These are phyloP conservation scores for Drosophila emarginata DNA, from an alignment of 2,888 invertebrate genomes.

Conservation along the genomic window DNA sequence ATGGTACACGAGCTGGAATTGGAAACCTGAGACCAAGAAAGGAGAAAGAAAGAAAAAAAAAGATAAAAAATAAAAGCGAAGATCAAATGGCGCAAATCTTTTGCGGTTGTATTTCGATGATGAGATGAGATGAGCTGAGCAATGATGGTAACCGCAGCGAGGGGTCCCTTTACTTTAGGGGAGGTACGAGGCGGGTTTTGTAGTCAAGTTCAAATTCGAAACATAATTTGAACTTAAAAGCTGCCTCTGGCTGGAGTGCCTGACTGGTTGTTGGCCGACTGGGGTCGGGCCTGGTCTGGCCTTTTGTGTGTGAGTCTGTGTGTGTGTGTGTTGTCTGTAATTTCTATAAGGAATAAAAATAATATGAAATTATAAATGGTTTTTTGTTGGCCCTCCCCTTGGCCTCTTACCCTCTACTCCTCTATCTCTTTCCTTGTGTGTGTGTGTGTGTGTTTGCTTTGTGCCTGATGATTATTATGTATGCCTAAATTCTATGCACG, in stretches of 20 bases:
- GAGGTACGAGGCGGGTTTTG: constrained; percentile 21
- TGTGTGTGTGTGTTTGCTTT: constrained; percentile 67
- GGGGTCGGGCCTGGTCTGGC: constrained; percentile 7
- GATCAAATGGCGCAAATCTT: constrained; percentile 70
- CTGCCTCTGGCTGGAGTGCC: constrained; percentile 32
- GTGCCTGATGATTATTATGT: constrained; percentile 75
- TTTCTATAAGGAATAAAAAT: constrained; percentile 62
- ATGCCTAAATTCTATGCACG: constrained; percentile 76
- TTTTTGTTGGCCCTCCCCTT: constrained; percentile 14
- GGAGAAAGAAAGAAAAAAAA: constrained; percentile 25
- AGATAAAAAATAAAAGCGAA: constrained; percentile 51
- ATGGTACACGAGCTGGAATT: constrained; percentile 30
- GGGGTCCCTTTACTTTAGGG: constrained; percentile 62
- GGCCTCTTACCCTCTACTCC: constrained; percentile 13
- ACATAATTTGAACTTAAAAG: constrained; percentile 68
- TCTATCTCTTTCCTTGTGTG: constrained; percentile 24
- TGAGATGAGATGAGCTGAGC: no score
- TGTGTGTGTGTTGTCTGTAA: constrained; percentile 37
- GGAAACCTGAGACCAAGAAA: constrained; percentile 54
- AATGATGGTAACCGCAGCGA: constrained; percentile 65
- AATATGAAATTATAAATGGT: constrained; percentile 70
- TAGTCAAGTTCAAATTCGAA: constrained; percentile 73
- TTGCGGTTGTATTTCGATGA: constrained; percentile 54
- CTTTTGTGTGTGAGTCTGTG: constrained; percentile 29
- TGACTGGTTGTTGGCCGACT: neutral